phyloP scores from a whole-genome alignment of 37 sponge, comb jelly and placozoan genomes.

The Spongia lamella region DNA sequence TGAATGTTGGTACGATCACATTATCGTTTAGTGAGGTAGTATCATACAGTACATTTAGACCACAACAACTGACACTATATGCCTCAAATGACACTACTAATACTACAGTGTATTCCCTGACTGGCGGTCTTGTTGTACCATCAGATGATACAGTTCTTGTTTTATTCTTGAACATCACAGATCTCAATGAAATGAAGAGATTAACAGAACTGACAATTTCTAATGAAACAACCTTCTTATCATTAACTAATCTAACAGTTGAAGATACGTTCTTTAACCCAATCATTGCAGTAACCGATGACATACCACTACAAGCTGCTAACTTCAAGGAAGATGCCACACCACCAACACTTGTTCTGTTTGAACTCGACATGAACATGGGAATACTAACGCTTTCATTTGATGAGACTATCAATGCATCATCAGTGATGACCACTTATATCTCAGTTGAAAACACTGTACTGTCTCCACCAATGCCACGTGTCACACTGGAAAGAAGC shows the following conservation, averaged over 20 bases:
- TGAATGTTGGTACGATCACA: conserved; percentile 54
- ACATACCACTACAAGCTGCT: conserved; percentile 28
- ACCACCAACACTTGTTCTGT: conserved; percentile 53
- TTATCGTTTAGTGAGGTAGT: conserved; percentile 78
- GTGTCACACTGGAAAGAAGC: conserved; percentile 42
- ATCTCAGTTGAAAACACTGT: conserved; percentile 51
- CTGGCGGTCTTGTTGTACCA: conserved; percentile 42
- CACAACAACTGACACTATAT: conserved; percentile 55
- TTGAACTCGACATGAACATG: conserved; percentile 59
- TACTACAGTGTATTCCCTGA: conserved; percentile 29
- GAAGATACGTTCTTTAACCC: conserved; percentile 71
- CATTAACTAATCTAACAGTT: conserved; percentile 37
- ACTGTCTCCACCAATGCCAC: conserved; percentile 20
- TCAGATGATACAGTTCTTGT: conserved; percentile 52
- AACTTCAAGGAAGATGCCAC: conserved; percentile 50
- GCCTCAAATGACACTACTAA: not conserved
- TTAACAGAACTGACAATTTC: conserved; percentile 53
- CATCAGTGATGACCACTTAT: conserved; percentile 34
- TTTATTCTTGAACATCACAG: conserved; percentile 42
- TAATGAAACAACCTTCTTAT: conserved; percentile 57
- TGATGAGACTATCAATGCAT: conserved; percentile 81
- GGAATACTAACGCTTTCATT: conserved; percentile 62
- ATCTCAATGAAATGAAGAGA: conserved; percentile 76
- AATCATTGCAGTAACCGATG: conserved; percentile 8
- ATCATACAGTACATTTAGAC: conserved; percentile 51